Evolutionary conservation across 1,140 invertebrate species (phyloP), one percentile per base, ranked within the genome.

Genomic region (Drosophila yakuba): DNA sequence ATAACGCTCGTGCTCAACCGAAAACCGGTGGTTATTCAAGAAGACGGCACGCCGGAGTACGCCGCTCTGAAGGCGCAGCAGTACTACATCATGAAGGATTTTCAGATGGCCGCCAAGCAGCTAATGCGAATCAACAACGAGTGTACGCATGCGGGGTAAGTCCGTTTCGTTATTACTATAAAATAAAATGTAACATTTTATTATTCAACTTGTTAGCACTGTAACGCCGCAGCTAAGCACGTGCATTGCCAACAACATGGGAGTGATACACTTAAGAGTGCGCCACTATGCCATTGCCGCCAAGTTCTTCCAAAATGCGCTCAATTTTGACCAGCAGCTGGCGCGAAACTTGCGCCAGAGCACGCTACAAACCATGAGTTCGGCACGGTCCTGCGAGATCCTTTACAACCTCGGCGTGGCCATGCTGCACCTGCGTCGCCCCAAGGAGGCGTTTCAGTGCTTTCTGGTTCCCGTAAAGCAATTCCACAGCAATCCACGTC

Each of bases 361-460:
- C 10, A 64, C 77, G 20, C 55, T 92, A 5, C 84, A 91, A 48
- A 73, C 72, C 2, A 80, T 90, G 78, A 74, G 89, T 25, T 83
- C 91, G 77, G 95, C 95, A 69, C 95, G 95, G 67, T 94, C 96
- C 80, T 95, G 96, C 63, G 95, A 98, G 90, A 94, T 99, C 58
- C 95, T 98, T 89, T 98, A 98, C 90, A 99, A 98, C 93, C 94
- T 99, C 77, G 98, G 98, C 11, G 94, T 99, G 35, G 95, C 97
- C 51, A 93, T 98, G 68, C 93, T 99, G 23, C 96, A 97, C 85
- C 95, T 96, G 41, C 95, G 96, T 45, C 95, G 97, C 79, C 94
- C 97, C 2, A 93, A 94, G 62, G 95, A 96, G 80, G 98, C 98
- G 2, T 99, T 99, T 93, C 97, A 98, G 85, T 98, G 97, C 93